phyloP scores from a whole-genome alignment of 2,113 vertebrate genomes.

The Lamprotornis superbus region DNA sequence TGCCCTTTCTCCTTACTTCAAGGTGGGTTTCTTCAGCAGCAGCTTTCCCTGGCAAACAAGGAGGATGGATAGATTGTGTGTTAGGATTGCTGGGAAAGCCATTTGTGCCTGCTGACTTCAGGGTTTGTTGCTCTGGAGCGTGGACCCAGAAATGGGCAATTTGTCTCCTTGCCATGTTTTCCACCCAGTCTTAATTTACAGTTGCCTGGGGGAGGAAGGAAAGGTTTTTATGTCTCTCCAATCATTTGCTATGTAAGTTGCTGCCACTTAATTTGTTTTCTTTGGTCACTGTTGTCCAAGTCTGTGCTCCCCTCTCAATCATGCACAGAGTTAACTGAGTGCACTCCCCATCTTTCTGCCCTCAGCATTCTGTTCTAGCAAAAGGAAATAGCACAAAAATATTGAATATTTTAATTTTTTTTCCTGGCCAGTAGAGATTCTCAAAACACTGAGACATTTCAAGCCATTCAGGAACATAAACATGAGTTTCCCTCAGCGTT shows the following conservation, averaged over 20 bases:
- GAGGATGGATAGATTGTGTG: neutral
- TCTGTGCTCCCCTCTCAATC: neutral
- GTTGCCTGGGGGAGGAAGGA: neutral
- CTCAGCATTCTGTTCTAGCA: rapidly evolving
- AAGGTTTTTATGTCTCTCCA: neutral
- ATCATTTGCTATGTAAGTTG: neutral
- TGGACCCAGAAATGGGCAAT: neutral
- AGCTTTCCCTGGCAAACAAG: neutral
- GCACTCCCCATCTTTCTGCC: neutral
- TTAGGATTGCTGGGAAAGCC: neutral
- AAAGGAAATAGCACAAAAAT: neutral
- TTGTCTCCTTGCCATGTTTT: neutral
- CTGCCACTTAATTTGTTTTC: neutral
- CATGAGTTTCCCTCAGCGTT: rapidly evolving
- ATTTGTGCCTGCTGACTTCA: neutral
- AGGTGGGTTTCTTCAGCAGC: neutral
- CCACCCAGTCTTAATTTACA: neutral
- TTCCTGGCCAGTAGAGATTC: neutral
- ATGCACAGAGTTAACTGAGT: neutral
- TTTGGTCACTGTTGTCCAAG: neutral
- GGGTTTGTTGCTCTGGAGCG: neutral
- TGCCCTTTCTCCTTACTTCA: neutral
- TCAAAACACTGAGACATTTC: neutral
- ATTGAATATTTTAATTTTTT: neutral
- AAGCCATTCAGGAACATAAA: neutral